These are phyloP conservation scores for Geotrypetes seraphini DNA, from an alignment of 2,797 vertebrate species.

Conservation along the genomic window DNA sequence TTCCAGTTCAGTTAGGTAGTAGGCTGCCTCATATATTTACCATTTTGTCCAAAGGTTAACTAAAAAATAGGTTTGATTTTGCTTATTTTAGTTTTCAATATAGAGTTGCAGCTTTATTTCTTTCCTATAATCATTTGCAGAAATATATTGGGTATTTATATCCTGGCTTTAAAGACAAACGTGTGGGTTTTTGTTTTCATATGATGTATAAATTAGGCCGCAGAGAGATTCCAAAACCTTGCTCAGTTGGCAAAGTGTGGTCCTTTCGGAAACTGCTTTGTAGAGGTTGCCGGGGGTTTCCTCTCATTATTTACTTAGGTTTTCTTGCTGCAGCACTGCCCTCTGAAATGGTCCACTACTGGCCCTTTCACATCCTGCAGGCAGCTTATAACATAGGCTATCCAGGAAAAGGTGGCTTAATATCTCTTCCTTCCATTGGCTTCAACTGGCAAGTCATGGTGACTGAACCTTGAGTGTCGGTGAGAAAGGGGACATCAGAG, in stretches of 20 bases:
- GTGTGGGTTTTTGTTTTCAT: too few relatives aligned
- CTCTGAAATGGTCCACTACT: conserved; percentile 21
- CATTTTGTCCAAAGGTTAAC: too few relatives aligned
- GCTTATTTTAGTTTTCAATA: background rate
- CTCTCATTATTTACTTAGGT: conserved; percentile 36
- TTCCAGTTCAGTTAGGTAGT: too few relatives aligned
- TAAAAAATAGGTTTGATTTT: background rate
- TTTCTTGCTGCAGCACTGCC: conserved; percentile 43
- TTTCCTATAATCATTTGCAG: too few relatives aligned
- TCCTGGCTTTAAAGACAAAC: too few relatives aligned
- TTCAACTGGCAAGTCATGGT: conserved; percentile 16
- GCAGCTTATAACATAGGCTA: conserved; percentile 52
- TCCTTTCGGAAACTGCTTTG: conserved; percentile 12
- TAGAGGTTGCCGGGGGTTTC: conserved; percentile 45
- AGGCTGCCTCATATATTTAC: background rate
- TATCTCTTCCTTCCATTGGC: conserved; percentile 17
- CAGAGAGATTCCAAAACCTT: conserved; percentile 27
- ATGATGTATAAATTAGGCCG: conserved; percentile 19
- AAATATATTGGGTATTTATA: too few relatives aligned
- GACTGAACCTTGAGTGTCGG: conserved; percentile 1
- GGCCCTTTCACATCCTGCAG: conserved; percentile 54
- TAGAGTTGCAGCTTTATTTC: too few relatives aligned
- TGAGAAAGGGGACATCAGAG: conserved; percentile 10
- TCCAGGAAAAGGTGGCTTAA: conserved; percentile 40
- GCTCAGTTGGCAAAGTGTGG: conserved; percentile 13